These are phyloP conservation scores for Notolabrus celidotus DNA, from an alignment of 2,797 vertebrate species.

Conservation along the genomic window DNA sequence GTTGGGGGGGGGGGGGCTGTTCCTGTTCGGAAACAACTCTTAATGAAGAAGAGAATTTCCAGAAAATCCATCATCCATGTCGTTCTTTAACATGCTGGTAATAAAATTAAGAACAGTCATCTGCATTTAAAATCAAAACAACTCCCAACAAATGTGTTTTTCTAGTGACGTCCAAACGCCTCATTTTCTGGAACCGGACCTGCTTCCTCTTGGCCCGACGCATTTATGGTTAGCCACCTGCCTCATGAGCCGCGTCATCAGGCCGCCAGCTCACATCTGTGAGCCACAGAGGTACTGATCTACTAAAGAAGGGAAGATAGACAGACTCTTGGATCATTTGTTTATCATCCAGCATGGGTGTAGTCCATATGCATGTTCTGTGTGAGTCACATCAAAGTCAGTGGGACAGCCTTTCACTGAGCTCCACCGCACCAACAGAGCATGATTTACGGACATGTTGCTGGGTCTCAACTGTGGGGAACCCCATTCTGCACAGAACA, in stretches of 20 bases:
- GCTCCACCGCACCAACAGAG: slow-evolving; percentile 55
- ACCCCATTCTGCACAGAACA: slow-evolving; percentile 58
- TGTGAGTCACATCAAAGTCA: slow-evolving; percentile 77
- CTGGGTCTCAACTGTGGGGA: slow-evolving; percentile 58
- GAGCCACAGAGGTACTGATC: slow-evolving; percentile 36
- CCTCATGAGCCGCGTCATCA: slow-evolving; percentile 41
- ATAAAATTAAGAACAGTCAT: slow-evolving; percentile 55
- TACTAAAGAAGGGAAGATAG: slow-evolving; percentile 32
- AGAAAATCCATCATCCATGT: slow-evolving; percentile 58
- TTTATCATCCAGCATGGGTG: slow-evolving; percentile 73
- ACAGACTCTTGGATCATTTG: slow-evolving; percentile 65
- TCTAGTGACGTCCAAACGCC: slow-evolving; percentile 34
- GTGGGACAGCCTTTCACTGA: slow-evolving; percentile 51
- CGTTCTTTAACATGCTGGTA: slow-evolving; percentile 30
- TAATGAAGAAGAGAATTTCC: slow-evolving; percentile 55
- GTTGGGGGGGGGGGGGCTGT: slow-evolving; percentile 39
- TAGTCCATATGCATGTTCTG: slow-evolving; percentile 66
- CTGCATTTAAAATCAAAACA: slow-evolving; percentile 49
- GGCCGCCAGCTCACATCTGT: slow-evolving; percentile 63
- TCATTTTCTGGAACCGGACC: slow-evolving; percentile 52
- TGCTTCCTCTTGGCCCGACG: slow-evolving; percentile 43
- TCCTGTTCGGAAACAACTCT: slow-evolving; percentile 55
- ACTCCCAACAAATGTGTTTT: slow-evolving; percentile 39
- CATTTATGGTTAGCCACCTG: slow-evolving; percentile 72
- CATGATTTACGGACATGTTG: slow-evolving; percentile 66